Conservation (phyloP, 2,113 vertebrate species). For the Oncorhynchus keta region DNA sequence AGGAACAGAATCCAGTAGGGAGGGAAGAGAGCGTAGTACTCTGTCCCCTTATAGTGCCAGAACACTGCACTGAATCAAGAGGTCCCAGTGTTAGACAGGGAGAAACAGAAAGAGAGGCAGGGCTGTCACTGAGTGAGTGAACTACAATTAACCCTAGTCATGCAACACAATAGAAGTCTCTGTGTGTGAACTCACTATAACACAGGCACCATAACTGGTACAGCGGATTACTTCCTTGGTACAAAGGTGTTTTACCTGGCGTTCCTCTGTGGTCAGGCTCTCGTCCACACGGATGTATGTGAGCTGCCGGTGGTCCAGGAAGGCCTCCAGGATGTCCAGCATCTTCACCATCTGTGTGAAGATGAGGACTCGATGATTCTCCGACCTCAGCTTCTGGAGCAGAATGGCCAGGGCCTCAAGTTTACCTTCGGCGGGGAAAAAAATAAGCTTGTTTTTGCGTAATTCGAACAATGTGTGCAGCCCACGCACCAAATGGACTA, state of each 20-base stretch:
- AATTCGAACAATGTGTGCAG: background rate
- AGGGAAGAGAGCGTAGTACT: conserved; percentile 46
- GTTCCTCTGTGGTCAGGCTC: conserved; percentile 83
- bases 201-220: background rate
- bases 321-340: conserved; percentile 83
- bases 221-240: background rate
- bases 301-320: conserved; percentile 86
- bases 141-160: background rate
- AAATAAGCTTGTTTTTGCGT: background rate
- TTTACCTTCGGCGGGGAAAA: conserved; percentile 78
- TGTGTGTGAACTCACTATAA: background rate
- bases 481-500: background rate
- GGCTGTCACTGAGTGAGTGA: background rate
- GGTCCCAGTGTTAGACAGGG: conserved; percentile 44
- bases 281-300: conserved; percentile 91
- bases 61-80: conserved; percentile 24
- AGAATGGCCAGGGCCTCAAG: conserved; percentile 90
- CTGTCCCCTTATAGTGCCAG: conserved; percentile 47
- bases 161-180: background rate
- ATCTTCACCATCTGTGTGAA: conserved; percentile 84
- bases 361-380: conserved; percentile 90
- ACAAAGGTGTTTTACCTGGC: conserved; percentile 75
- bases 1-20: conserved; percentile 44
- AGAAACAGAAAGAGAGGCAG: conserved; percentile 6
- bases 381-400: conserved; percentile 87